Percentiles rank a stretch among this genome's conserved stretches.
These are phyloP conservation scores for Phyllotis vaccarum DNA, from an alignment of 2,797 vertebrate genomes.

Conservation along the genomic window DNA sequence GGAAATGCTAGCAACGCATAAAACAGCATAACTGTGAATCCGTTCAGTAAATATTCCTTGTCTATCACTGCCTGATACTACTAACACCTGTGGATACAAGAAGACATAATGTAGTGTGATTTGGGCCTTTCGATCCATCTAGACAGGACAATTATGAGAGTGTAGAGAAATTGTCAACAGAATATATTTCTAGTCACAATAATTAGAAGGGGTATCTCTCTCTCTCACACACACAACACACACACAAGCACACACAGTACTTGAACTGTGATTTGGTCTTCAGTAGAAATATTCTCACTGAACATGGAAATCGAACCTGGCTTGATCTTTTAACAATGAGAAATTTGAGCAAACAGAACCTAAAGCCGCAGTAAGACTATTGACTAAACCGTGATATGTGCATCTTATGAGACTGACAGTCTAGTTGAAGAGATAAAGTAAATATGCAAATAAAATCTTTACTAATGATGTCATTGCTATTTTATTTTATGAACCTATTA, in stretches of 20 bases:
- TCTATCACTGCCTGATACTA: not conserved
- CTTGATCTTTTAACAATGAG: not conserved
- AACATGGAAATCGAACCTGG: not conserved
- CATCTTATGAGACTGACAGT: not conserved
- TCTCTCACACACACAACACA: not conserved
- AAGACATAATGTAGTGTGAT: not conserved
- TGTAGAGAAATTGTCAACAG: not conserved
- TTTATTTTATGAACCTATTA: constrained; percentile 63
- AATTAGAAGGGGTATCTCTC: not conserved
- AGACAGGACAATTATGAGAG: not conserved
- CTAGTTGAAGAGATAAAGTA: not conserved
- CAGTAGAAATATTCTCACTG: constrained; percentile 11
- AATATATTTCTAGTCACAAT: not conserved
- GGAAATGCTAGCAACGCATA: not conserved
- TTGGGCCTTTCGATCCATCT: not conserved
- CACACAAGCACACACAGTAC: not conserved
- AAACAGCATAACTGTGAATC: constrained; percentile 38
- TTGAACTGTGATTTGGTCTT: not conserved
- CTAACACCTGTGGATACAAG: not conserved
- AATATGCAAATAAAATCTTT: constrained; percentile 53
- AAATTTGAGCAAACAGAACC: not conserved
- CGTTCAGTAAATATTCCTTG: constrained; percentile 48
- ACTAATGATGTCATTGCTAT: constrained; percentile 46
- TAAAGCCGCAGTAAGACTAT: not conserved
- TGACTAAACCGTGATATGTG: not conserved